Evolutionary conservation across 2,113 vertebrate genomes (phyloP), one percentile per base, ranked within the genome.

Genomic region (Odontesthes bonariensis): DNA sequence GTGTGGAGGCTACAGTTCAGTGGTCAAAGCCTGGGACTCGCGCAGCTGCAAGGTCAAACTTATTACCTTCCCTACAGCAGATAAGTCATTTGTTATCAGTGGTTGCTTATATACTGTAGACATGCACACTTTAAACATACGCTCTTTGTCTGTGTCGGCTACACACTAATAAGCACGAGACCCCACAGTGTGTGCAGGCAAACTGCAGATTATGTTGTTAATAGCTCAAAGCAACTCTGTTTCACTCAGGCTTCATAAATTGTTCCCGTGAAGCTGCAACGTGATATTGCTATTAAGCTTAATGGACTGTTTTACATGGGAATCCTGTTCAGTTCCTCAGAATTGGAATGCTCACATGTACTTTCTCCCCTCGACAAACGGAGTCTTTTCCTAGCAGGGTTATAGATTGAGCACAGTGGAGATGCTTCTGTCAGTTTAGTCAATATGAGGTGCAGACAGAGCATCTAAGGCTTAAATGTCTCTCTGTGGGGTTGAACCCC

Each of bases 1-100:
- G 71, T 97, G 96, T 66, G 98, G 96, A 49, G 98, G 98, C 10
- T 97, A 98, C 94, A 96, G 96, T 85, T 86, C 97, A 0, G 93
- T 92, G 78, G 94, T 99, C 87, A 97, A 96, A 83, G 96, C 98
- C 7, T 99, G 97, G 97, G 97, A 99, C 87, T 63, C 93, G 46
- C 95, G 98, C 86, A 93, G 87, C 56, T 86, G 93, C 83, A 97
- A 98, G 97, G 98, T 99, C 54, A 88, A 71, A 75, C 70, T 77
- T 53, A 84, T 90, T 86, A 72, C 74, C 81, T 77, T 80, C 63
- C 68, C 38, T 27, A 14, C 52, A 61, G 54, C 32, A 20, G 59
- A 80, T 83, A 47, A 63, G 72, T 62, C 54, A 75, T 80, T 77
- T 79, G 27, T 63, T 76, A 87, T 84, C 52, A 49, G 69, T 67